Conservation (phyloP, 2,113 vertebrate species). For the Thryonomys swinderianus region DNA sequence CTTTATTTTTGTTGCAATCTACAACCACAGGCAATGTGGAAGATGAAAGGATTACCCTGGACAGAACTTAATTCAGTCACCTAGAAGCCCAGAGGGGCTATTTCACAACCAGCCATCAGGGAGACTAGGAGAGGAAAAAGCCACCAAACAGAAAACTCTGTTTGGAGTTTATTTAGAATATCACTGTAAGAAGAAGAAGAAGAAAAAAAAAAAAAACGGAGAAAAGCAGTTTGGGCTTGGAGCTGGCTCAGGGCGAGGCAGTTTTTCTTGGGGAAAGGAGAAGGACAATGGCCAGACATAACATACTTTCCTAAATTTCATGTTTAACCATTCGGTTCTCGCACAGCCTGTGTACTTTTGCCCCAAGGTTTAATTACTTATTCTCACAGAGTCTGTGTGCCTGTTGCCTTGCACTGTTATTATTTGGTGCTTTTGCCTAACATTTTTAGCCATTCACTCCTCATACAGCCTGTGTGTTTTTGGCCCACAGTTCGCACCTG, state of each 20-base stretch:
- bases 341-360: neutral
- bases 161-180: neutral
- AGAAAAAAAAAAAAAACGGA: neutral
- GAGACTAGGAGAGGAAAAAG: neutral
- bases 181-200: neutral
- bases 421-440: neutral
- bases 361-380: neutral
- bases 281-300: neutral
- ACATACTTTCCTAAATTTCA: neutral
- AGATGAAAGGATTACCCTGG: neutral
- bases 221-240: neutral
- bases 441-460: neutral
- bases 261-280: neutral
- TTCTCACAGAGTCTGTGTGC: neutral
- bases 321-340: neutral
- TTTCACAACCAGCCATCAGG: neutral
- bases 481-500: neutral
- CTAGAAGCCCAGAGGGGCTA: neutral
- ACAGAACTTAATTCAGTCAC: neutral
- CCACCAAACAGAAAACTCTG: too few species aligned
- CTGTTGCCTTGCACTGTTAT: neutral
- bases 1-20: neutral
- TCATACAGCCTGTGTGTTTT: neutral
- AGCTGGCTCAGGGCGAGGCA: neutral
- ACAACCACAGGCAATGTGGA: neutral